These are phyloP conservation scores for Brotula barbata DNA, from an alignment of 2,797 vertebrate species.

Conservation along the genomic window DNA sequence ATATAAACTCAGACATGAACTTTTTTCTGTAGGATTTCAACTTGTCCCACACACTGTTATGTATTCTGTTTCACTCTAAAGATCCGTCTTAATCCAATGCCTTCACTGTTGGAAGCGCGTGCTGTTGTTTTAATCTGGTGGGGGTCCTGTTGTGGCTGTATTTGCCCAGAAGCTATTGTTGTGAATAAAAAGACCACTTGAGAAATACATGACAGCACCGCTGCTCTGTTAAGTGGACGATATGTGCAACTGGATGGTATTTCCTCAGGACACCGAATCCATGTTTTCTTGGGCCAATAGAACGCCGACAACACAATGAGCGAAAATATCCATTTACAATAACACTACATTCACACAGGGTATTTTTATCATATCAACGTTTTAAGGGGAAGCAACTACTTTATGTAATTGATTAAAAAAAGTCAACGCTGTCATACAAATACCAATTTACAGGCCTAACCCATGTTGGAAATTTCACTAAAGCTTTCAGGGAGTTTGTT, in stretches of 20 bases:
- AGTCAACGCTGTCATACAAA: no score
- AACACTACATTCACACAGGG: not conserved
- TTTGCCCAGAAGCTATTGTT: constrained; percentile 40
- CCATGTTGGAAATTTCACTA: no score
- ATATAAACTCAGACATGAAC: no score
- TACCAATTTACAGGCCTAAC: no score
- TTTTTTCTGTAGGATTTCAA: constrained; percentile 7
- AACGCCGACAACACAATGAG: constrained; percentile 13
- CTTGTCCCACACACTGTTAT: constrained; percentile 4
- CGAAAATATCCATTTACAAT: not conserved
- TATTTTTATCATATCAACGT: no score
- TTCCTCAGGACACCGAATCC: not conserved
- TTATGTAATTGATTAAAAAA: no score
- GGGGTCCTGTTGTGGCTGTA: constrained; percentile 41
- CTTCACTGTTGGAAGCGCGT: constrained; percentile 37
- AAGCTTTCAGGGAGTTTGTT: no score
- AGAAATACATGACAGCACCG: constrained; percentile 19
- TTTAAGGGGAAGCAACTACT: no score
- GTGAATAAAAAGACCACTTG: constrained; percentile 37
- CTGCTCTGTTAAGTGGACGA: constrained; percentile 31
- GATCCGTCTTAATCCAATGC: constrained; percentile 29
- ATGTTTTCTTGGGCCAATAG: constrained; percentile 3
- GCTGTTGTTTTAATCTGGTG: constrained; percentile 41
- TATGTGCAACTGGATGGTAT: not conserved
- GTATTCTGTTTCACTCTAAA: constrained; percentile 37